Conservation (phyloP, 92 coral and sea anemone genomes). For the Pocillopora grandis region DNA sequence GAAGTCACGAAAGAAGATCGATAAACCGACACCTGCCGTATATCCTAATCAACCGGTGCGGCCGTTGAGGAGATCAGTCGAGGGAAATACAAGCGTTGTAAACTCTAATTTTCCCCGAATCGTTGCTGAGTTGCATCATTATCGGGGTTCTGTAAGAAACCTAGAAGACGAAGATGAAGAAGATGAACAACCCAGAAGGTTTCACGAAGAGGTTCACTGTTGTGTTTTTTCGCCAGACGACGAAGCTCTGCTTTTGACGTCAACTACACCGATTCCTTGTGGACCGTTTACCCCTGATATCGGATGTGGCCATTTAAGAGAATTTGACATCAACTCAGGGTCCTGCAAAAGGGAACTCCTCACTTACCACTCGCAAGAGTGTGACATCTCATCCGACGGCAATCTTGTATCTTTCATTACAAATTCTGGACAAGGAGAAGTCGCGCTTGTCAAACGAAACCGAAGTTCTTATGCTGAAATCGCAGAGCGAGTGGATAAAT, state of each 20-base stretch:
- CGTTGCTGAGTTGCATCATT: conserved; percentile 69
- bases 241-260: conserved; percentile 71
- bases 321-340: conserved; percentile 67
- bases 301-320: conserved; percentile 83
- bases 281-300: conserved; percentile 68
- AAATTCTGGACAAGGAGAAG: conserved; percentile 82
- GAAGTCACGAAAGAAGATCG: conserved; percentile 66
- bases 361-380: conserved; percentile 82
- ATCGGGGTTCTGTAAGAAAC: conserved; percentile 24
- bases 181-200: background rate
- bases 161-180: conserved; percentile 35
- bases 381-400: conserved; percentile 89
- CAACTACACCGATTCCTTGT: conserved; percentile 69
- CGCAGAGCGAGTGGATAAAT: conserved; percentile 74
- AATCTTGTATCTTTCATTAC: conserved; percentile 79
- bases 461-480: conserved; percentile 64
- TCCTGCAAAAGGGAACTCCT: conserved; percentile 75
- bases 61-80: conserved; percentile 52
- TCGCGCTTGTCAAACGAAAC: conserved; percentile 72
- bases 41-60: conserved; percentile 71
- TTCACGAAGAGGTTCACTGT: conserved; percentile 69
- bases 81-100: conserved; percentile 40
- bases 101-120: conserved; percentile 75
- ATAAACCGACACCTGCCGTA: conserved; percentile 57
- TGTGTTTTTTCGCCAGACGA: conserved; percentile 87